A percentile compares a stretch with the other conserved stretches of the same genome.
These are phyloP conservation scores for Arenaria interpres DNA, from an alignment of 2,113 vertebrate species.

Conservation along the genomic window DNA sequence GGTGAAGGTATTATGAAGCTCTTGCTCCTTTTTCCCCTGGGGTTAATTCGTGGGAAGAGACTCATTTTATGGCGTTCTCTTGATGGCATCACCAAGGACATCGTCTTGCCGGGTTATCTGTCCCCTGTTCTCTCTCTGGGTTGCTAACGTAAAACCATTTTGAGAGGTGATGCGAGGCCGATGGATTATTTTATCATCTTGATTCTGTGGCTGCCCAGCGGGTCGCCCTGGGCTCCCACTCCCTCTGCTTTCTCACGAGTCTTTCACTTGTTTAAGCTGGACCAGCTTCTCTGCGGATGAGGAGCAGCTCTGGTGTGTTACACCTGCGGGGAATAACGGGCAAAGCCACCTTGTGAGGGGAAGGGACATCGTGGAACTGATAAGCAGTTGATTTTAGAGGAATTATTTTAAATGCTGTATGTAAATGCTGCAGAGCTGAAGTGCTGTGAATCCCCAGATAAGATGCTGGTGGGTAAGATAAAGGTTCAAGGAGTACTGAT, in stretches of 20 bases:
- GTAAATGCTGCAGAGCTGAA: neutral
- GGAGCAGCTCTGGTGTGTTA: neutral
- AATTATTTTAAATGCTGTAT: neutral
- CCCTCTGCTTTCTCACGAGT: accelerated
- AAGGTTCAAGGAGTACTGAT: neutral
- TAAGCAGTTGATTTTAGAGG: neutral
- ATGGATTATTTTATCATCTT: accelerated
- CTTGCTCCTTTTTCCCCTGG: neutral
- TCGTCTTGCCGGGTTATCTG: neutral
- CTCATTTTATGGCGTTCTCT: accelerated
- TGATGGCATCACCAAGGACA: neutral
- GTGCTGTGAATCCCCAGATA: neutral
- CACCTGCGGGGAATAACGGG: accelerated
- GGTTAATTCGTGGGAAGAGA: neutral
- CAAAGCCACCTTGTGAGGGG: neutral
- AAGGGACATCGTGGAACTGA: neutral
- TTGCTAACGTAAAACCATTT: accelerated
- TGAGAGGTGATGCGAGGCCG: neutral
- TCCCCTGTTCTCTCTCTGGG: neutral
- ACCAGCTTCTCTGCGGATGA: accelerated
- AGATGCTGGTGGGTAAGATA: neutral
- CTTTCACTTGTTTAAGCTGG: accelerated
- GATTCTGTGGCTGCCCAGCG: accelerated
- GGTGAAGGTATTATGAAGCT: neutral
- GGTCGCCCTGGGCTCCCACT: accelerated